phyloP scores from a whole-genome alignment of 2,888 invertebrate species.

The Clanis bilineata region DNA sequence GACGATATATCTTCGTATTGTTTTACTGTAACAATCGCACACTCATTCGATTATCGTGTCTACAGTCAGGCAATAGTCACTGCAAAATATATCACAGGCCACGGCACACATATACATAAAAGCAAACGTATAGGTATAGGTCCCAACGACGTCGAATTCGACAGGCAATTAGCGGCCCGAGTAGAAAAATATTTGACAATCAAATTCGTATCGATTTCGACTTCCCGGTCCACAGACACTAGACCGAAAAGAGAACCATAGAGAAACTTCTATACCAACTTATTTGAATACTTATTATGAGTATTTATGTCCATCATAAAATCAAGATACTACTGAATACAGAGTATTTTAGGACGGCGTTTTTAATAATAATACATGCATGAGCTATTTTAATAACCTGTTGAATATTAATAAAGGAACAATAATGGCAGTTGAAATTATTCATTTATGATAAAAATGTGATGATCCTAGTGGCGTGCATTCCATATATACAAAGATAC shows the following conservation, averaged over 20 bases:
- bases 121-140: no score
- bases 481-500: no score
- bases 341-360: not conserved
- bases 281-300: no score
- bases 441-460: conserved; percentile 7
- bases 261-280: no score
- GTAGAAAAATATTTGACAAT: no score
- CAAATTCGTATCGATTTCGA: no score
- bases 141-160: no score
- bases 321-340: not conserved
- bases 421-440: not conserved
- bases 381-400: not conserved
- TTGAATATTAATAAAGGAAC: conserved; percentile 8
- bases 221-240: no score
- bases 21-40: not conserved
- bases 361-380: not conserved
- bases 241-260: no score
- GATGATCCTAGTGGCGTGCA: no score
- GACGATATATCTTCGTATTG: conserved; percentile 25
- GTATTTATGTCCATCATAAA: not conserved
- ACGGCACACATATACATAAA: no score
- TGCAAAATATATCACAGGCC: not conserved
- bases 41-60: not conserved
- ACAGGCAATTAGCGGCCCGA: no score
- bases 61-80: not conserved